Conservation (phyloP, 2,113 vertebrate species). For the Zosterops japonicus region DNA sequence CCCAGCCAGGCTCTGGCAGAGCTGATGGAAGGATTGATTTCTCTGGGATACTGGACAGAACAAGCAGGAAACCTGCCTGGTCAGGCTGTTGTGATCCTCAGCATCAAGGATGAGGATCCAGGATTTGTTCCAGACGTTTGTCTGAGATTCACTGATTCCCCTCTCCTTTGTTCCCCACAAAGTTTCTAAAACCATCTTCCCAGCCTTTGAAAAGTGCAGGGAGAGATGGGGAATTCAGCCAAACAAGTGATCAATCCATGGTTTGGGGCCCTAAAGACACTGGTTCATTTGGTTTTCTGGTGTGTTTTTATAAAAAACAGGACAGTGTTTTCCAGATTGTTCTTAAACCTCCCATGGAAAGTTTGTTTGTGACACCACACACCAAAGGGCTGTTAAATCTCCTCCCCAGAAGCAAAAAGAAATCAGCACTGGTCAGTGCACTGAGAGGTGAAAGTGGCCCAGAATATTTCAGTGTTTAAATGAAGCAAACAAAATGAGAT, state of each 20-base stretch:
- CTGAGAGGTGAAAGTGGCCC: not conserved
- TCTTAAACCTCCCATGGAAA: not conserved
- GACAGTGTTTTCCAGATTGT: not conserved
- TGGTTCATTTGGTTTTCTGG: not conserved
- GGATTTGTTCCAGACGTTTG: not conserved
- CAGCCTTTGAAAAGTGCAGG: not conserved
- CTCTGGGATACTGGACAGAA: not conserved
- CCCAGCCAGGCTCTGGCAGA: not conserved
- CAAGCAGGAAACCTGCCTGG: not conserved
- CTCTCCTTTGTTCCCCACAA: not conserved
- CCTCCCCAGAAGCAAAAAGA: not conserved
- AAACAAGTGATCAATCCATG: not conserved
- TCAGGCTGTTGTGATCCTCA: not conserved
- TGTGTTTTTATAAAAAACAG: not conserved
- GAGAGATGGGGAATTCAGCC: not conserved
- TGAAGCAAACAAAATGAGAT: not conserved
- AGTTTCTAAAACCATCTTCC: not conserved
- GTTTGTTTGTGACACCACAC: not conserved
- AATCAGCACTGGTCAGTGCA: not conserved
- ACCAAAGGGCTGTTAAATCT: not conserved
- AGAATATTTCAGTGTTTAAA: not conserved
- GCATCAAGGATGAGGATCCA: not conserved
- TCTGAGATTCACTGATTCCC: not conserved
- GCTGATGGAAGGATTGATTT: not conserved
- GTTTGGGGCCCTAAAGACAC: not conserved